Evolutionary conservation across 1,140 invertebrate genomes (phyloP), one percentile per base, ranked within the genome.

Genomic region (Diplogasteroides magnus): DNA sequence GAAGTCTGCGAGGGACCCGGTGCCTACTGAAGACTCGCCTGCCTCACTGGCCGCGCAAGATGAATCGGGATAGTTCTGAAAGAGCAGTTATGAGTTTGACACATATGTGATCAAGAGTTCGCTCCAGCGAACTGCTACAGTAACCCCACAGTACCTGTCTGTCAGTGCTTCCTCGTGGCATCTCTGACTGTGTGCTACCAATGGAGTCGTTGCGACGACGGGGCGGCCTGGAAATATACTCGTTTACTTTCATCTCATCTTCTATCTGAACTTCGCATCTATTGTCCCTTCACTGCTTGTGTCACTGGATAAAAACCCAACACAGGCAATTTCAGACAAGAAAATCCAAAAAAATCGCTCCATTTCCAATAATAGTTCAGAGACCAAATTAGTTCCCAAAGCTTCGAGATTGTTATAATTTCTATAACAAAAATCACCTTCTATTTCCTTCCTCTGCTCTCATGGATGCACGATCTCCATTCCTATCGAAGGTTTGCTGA

Each of bases 141-240:
- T n/a, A n/a, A n/a, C n/a, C n/a, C n/a, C n/a, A n/a, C n/a, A n/a
- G n/a, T n/a, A n/a, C n/a, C n/a, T n/a, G n/a, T n/a, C n/a, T n/a
- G n/a, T n/a, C 31, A 48, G 23, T 58, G 32, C n/a, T 23, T 67
- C n/a, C 59, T 55, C 28, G 32, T 23, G 70, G 70, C 70, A 61
- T 59, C 57, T 72, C 70, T 19, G 26, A 31, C 37, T 72, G 70
- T 14, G 70, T 72, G 25, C 58, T 62, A 37, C 67, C 67, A 0
- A 72, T 67, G 0, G 70, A 72, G 37, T 67, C 65, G 61, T 72
- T 72, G 19, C 70, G 62, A 57, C 63, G 62, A 25, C 69, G 69
- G 23, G 37, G 62, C 11, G 23, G 23, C 15, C 56, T 27, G 23
- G 25, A 23, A 25, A 6, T 23, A 14, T 64, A 55, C 37, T 1